Base-by-base conservation (phyloP, 1,140 invertebrate genomes). In the Lepeophtheirus salmonis region DNA sequence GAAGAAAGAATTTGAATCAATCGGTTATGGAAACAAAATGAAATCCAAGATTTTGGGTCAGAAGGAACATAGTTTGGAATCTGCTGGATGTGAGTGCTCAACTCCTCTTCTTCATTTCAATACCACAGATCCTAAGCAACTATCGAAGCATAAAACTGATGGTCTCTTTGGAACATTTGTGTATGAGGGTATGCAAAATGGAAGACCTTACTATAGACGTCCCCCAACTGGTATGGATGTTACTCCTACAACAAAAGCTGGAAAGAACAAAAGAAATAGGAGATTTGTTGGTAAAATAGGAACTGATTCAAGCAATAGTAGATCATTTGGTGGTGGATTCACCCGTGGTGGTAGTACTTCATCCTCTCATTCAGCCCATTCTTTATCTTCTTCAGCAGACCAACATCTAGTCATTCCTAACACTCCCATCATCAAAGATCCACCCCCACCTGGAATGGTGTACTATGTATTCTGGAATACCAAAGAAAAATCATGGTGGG, bases 151-250 rank as follows among this genome's bases (percentile, higher is more conserved):
- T 21, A 10, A 57, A 41, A 25, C 22, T 2, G 22, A 41, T n/a
- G 30, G 30, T 41, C 6, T 26, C 55, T 26, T 57, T 16, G 55
- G 55, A 30, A 25, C 26, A 6, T 57, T 23, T 30, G 20, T 12
- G 13, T 57, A 57, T 23, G 22, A 57, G 25, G 55, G 55, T 2
- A 25, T 57, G 55, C 25, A 24, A 2, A 17, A 24, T 25, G 55
- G 26, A 2, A 57, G 25, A n/a, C 55, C 55, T 17, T 57, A 57
- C 55, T 57, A 57, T 23, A 13, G 26, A 50, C 22, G 26, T n/a
- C 23, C 26, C 23, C 52, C 52, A 20, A 54, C 52, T 23, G 52
- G 3, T 23, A 24, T 20, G 20, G 18, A 20, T 16, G 16, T 20
- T 17, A 17, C 49, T 2, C 49, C 20, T 17, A n/a, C n/a, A n/a